Base-by-base conservation (phyloP, 2,113 vertebrate genomes). In the Chaetops frenatus region DNA sequence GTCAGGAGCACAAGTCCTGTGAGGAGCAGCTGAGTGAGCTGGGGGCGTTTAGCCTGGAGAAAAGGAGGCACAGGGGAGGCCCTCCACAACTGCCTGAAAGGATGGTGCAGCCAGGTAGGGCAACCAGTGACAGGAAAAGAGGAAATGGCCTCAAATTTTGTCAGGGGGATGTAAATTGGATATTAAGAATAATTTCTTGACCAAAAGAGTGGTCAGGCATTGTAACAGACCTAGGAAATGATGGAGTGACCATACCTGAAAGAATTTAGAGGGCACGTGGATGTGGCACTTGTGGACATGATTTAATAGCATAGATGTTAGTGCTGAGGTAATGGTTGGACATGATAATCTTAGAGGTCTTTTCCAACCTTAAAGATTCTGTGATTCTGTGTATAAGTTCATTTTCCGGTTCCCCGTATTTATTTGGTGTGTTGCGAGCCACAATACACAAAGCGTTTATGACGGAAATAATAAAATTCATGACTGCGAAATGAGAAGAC, bases 41-140 rank as follows among this genome's bases (percentile, higher is more conserved):
- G 57, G 5, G 8, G 2, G 0, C 51, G 15, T 17, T 66, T 21
- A 38, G 15, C 5, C 7, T 29, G 44, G 9, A 66, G 27, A 51
- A 51, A 38, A 33, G 9, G 6, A 51, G 36, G 27, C 15, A 45
- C 28, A 38, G 6, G 12, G 22, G 1, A 2, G 19, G n/a, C 10
- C 50, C 19, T 47, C 14, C 7, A 12, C 8, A 51, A 9, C 5
- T 4, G 0, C 15, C 19, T 45, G 45, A 89, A 51, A 45, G 23
- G 19, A 38, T 4, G 6, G 2, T 7, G 15, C 0, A 58, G 51
- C 15, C 19, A 40, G 23, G 16, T 15, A 2, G 16, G 36, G 9
- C 9, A 60, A 15, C 3, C 29, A 40, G 24, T 0, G 0, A 24
- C 24, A 58, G 10, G 28, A 51, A 33, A 27, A n/a, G 50, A 74